Evolutionary conservation across 2,797 vertebrate genomes (phyloP).

Genomic region (Mionectes olivaceus): DNA sequence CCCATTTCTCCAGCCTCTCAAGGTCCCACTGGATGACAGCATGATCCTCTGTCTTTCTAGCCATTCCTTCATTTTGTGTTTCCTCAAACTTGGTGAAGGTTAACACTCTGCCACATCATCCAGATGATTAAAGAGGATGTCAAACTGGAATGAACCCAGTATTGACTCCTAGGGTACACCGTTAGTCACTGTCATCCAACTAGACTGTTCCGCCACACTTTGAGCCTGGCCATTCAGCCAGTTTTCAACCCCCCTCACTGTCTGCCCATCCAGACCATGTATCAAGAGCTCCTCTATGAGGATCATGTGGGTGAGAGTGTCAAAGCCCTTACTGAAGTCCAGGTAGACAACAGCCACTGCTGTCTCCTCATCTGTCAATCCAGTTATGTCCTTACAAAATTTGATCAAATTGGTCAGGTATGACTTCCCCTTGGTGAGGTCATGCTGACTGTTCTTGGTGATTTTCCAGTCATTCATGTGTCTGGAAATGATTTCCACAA

Average conservation of each 20-base stretch:
- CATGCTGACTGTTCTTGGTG: not conserved
- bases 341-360: not conserved
- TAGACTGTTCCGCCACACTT: not conserved
- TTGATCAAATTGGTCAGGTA: not conserved
- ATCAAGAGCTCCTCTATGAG: not conserved
- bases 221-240: not conserved
- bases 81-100: not conserved
- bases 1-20: not conserved
- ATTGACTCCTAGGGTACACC: not conserved
- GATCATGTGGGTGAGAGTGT: not conserved
- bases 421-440: not conserved
- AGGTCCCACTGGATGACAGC: not conserved
- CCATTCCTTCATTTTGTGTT: not conserved
- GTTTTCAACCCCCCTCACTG: not conserved
- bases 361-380: not conserved
- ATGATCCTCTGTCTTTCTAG: not conserved
- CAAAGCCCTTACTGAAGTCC: not conserved
- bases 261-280: not conserved
- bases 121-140: not conserved
- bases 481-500: not conserved
- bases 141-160: not conserved
- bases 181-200: not conserved
- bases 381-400: not conserved
- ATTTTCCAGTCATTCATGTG: not conserved
- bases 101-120: not conserved